These are phyloP conservation scores for Dissostichus mawsoni DNA, from an alignment of 2,113 vertebrate species.

Conservation along the genomic window DNA sequence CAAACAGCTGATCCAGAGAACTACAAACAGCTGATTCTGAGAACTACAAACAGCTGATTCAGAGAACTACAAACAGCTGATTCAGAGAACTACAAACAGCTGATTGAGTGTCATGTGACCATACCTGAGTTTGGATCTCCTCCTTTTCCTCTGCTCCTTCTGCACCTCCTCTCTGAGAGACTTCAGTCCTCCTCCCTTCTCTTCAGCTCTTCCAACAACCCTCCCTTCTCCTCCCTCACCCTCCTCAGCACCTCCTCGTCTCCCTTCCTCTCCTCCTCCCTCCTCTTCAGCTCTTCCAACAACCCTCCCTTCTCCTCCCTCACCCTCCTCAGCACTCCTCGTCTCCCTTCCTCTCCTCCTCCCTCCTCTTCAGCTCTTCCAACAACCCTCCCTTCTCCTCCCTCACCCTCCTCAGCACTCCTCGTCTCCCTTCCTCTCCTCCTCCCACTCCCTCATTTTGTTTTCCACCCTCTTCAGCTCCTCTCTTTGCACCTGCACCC, in stretches of 20 bases:
- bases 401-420: no score
- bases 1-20: no score
- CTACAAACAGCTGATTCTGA: no score
- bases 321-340: conserved; percentile 30
- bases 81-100: no score
- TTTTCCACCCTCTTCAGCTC: no score
- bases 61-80: no score
- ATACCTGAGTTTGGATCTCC: conserved; percentile 47
- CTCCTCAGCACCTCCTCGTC: conserved; percentile 34
- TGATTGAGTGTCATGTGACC: no score
- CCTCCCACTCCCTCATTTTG: no score
- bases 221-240: conserved; percentile 33
- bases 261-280: neutral
- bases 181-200: conserved; percentile 20
- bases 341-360: conserved; percentile 14
- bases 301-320: conserved; percentile 8
- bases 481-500: conserved; percentile 47
- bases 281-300: conserved; percentile 14
- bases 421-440: no score
- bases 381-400: no score
- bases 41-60: no score
- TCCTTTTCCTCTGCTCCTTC: neutral
- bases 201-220: neutral
- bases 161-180: conserved; percentile 46
- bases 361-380: no score